phyloP scores from a whole-genome alignment of 1,140 invertebrate genomes.

The Calliopsis andreniformis region DNA sequence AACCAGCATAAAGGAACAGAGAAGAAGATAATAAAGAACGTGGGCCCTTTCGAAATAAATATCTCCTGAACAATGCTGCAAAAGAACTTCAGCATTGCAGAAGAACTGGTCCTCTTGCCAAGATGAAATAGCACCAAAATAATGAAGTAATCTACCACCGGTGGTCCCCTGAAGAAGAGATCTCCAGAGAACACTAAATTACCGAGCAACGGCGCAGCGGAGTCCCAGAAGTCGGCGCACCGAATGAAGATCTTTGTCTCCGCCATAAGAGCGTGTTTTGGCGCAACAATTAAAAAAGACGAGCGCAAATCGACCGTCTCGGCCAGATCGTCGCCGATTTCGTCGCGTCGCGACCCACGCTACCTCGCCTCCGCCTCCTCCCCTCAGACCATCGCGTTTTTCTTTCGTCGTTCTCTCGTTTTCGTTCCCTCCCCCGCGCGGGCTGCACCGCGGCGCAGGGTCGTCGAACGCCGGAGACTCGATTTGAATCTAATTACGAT shows the following conservation, averaged over 20 bases:
- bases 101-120: too few relatives aligned
- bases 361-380: background rate
- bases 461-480: conserved; percentile 67
- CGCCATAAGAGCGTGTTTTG: conserved; percentile 31
- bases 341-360: conserved; percentile 6
- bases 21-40: too few relatives aligned
- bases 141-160: too few relatives aligned
- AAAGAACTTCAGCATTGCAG: too few relatives aligned
- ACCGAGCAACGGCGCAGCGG: too few relatives aligned
- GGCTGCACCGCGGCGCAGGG: conserved; percentile 42
- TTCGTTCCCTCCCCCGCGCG: conserved; percentile 22
- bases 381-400: background rate
- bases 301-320: conserved; percentile 30
- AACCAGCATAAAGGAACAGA: too few relatives aligned
- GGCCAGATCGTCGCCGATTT: conserved; percentile 46
- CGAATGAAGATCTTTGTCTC: conserved; percentile 38
- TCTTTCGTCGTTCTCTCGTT: conserved; percentile 18
- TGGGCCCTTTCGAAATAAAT: too few relatives aligned
- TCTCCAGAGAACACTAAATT: too few relatives aligned
- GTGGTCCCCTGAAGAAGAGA: too few relatives aligned
- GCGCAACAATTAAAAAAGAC: conserved; percentile 28
- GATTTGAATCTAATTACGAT: conserved; percentile 73
- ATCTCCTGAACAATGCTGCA: too few relatives aligned
- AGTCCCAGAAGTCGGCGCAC: too few relatives aligned
- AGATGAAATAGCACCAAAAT: too few relatives aligned